Evolutionary conservation across 2,113 vertebrate genomes (phyloP).

Genomic region (Platysteira castanea): DNA sequence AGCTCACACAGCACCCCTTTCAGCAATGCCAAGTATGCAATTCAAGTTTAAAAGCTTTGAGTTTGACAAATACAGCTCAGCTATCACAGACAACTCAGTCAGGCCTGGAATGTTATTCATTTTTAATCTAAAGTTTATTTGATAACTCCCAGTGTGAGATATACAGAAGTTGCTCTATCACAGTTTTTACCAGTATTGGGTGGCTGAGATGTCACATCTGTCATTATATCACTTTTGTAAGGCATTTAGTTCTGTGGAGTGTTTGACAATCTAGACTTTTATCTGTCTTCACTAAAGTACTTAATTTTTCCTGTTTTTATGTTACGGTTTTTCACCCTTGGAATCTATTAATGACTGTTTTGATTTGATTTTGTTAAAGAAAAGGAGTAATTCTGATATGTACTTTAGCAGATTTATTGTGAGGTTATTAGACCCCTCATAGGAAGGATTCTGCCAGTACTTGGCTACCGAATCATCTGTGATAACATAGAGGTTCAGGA

Average conservation of each 20-base stretch:
- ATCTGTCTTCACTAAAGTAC: not conserved
- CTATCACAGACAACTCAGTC: not conserved
- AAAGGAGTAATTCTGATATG: not conserved
- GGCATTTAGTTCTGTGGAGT: not conserved
- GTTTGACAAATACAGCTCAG: not conserved
- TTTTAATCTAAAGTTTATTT: not conserved
- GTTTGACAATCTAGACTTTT: not conserved
- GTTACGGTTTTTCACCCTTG: not conserved
- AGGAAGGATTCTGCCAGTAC: not conserved
- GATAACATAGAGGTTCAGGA: not conserved
- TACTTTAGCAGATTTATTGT: not conserved
- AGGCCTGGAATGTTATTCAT: rapidly evolving
- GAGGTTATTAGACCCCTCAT: not conserved
- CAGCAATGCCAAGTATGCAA: not conserved
- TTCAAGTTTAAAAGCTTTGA: not conserved
- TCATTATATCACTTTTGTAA: not conserved
- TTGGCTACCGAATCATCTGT: rapidly evolving
- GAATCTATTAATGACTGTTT: not conserved
- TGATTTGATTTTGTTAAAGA: not conserved
- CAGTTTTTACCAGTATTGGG: not conserved
- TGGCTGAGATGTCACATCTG: not conserved
- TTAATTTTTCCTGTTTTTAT: not conserved
- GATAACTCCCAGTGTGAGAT: not conserved
- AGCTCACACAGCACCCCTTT: not conserved
- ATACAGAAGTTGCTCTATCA: not conserved